A percentile compares a stretch with the other conserved stretches of the same genome.
Conservation (phyloP, 2,888 invertebrate species). For the Melieria picta region DNA sequence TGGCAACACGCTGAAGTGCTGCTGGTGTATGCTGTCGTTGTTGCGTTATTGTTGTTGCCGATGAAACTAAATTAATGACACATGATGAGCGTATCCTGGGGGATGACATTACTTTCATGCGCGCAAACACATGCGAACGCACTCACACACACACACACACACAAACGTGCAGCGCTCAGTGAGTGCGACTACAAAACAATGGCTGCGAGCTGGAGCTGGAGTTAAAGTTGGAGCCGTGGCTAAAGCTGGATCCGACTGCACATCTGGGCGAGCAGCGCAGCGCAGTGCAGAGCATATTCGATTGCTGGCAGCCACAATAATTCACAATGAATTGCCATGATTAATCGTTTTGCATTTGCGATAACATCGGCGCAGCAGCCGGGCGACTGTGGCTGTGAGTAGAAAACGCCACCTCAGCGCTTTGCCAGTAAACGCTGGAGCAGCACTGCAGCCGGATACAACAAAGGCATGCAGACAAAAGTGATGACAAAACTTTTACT, state of each 20-base stretch:
- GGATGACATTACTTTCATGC: conserved; percentile 7
- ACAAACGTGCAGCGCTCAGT: neutral
- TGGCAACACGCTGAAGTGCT: neutral
- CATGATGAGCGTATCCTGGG: conserved; percentile 21
- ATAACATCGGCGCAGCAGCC: conserved; percentile 24
- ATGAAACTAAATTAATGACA: conserved; percentile 33
- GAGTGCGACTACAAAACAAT: too few species aligned
- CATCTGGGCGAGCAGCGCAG: too few species aligned
- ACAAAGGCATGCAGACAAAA: conserved; percentile 9
- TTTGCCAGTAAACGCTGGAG: neutral
- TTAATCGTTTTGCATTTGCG: conserved; percentile 52
- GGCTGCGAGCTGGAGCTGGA: too few species aligned
- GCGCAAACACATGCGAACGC: conserved; percentile 18
- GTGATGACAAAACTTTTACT: conserved; percentile 34
- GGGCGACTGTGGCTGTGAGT: neutral
- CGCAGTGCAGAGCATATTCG: neutral
- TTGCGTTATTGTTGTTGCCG: conserved; percentile 8
- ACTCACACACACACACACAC: conserved; percentile 10
- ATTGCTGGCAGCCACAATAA: conserved; percentile 31
- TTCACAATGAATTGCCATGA: conserved; percentile 52
- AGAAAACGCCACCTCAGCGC: neutral
- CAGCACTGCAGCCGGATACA: conserved; percentile 6
- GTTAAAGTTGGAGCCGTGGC: neutral
- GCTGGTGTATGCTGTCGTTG: conserved; percentile 13
- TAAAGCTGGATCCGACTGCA: neutral